Conservation (phyloP, 2,113 vertebrate species). For the Salvelinus alpinus region DNA sequence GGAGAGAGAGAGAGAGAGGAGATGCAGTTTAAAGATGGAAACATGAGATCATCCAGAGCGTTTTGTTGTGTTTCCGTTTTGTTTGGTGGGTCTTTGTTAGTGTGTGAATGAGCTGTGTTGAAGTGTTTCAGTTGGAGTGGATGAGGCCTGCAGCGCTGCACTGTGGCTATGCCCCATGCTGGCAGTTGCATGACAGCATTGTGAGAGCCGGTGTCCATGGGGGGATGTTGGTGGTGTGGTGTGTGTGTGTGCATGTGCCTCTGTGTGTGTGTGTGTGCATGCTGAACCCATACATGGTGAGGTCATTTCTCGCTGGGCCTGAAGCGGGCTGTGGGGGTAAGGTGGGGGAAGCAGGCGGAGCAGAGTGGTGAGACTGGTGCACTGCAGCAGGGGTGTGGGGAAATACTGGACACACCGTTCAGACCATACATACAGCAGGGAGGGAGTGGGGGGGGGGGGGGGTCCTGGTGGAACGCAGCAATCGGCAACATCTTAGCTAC, state of each 20-base stretch:
- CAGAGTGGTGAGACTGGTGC: conserved; percentile 39
- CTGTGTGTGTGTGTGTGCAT: conserved; percentile 20
- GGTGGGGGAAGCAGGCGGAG: conserved; percentile 44
- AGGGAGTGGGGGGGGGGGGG: conserved; percentile 30
- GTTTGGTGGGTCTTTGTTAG: neutral
- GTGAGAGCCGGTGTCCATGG: conserved; percentile 4
- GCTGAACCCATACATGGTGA: conserved; percentile 32
- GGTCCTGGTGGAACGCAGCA: too few species aligned
- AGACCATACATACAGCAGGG: conserved; percentile 7
- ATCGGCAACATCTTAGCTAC: too few species aligned
- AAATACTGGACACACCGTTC: conserved; percentile 41
- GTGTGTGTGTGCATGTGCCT: conserved; percentile 4
- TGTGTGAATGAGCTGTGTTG: neutral
- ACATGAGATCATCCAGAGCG: neutral
- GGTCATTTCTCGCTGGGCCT: conserved; percentile 57
- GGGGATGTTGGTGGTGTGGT: conserved; percentile 20
- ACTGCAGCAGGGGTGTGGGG: conserved; percentile 59
- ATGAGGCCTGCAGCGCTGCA: neutral
- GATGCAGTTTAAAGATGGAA: neutral
- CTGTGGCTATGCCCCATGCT: neutral
- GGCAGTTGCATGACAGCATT: conserved; percentile 8
- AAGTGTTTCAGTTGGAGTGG: neutral
- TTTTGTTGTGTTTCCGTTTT: conserved; percentile 4
- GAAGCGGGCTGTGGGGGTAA: conserved; percentile 43
- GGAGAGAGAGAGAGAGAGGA: neutral